A percentile compares a stretch with the other conserved stretches of the same genome.
These are phyloP conservation scores for Acromyrmex charruanus DNA, from an alignment of 1,140 invertebrate species.

Conservation along the genomic window DNA sequence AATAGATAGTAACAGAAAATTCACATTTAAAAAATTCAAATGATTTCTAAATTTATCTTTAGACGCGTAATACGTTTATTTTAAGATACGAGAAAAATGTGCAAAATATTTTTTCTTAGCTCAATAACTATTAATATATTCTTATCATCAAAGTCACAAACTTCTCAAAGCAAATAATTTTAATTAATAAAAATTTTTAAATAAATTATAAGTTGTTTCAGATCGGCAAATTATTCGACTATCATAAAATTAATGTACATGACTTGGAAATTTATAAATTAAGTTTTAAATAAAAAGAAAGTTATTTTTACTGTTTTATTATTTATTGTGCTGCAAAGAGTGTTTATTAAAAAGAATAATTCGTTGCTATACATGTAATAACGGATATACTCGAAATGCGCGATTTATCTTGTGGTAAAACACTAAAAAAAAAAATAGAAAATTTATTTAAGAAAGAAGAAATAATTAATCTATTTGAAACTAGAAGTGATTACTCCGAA, in stretches of 20 bases:
- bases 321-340: not conserved
- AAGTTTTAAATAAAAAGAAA: not conserved
- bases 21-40: not conserved
- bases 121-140: not conserved
- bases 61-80: not conserved
- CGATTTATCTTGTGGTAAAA: not conserved
- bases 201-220: not conserved
- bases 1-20: not conserved
- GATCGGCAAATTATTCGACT: not conserved
- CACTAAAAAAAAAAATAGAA: not conserved
- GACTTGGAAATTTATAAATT: not conserved
- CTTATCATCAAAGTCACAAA: not conserved
- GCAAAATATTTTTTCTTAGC: not conserved
- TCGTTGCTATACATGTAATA: not conserved
- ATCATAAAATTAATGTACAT: not conserved
- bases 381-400: not conserved
- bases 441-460: constrained; percentile 2
- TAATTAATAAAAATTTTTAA: not conserved
- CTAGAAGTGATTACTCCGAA: not conserved
- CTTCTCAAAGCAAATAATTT: not conserved
- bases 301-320: not conserved
- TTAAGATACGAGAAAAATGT: not conserved
- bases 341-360: not conserved
- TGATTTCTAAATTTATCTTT: not conserved
- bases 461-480: not conserved